Base-by-base conservation (phyloP, 2,797 vertebrate genomes). In the Neomorphus geoffroyi region DNA sequence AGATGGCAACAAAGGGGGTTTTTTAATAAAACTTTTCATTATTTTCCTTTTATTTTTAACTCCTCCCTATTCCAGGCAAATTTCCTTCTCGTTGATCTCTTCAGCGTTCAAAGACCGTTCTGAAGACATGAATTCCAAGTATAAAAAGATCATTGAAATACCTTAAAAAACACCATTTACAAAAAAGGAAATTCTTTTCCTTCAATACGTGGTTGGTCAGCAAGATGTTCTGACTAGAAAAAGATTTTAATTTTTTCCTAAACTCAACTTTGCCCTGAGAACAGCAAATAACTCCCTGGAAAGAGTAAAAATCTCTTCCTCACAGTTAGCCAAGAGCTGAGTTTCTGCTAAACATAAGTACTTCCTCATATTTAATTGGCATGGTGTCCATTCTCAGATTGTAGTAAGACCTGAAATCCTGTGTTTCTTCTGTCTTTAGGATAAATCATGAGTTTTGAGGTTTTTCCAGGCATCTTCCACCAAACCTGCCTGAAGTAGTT, bases 331-430 rank as follows among this genome's bases (percentile, higher is more conserved):
- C 11, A 61, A 28, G 37, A 60, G 4, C 24, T 19, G 13, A 22
- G 6, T 75, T 81, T 61, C 11, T 51, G n/a, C 7, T 35, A 24
- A 37, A 9, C 13, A 18, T 6, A 54, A 78, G 9, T 8, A 69
- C 6, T 83, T 64, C 22, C 3, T 2, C 72, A 26, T 10, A 9
- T 64, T 64, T 78, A 7, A 24, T 9, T 15, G 2, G 50, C 1
- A 0, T 6, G 2, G 15, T 18, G 8, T 60, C n/a, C 8, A 14
- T 18, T n/a, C 33, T 48, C n/a, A 8, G 11, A 10, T 11, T 32
- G 15, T 9, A 37, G 5, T 9, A 26, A 67, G 28, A 14, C 30
- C 33, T 50, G 4, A 86, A 77, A 41, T 8, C 13, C 30, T 50
- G 2, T 18, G 18, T 43, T 45, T 72, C 26, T 54, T 91, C 27